Percentiles rank a stretch among this genome's conserved stretches.
These are phyloP conservation scores for Fratercula arctica DNA, from an alignment of 2,797 vertebrate genomes.

Conservation along the genomic window DNA sequence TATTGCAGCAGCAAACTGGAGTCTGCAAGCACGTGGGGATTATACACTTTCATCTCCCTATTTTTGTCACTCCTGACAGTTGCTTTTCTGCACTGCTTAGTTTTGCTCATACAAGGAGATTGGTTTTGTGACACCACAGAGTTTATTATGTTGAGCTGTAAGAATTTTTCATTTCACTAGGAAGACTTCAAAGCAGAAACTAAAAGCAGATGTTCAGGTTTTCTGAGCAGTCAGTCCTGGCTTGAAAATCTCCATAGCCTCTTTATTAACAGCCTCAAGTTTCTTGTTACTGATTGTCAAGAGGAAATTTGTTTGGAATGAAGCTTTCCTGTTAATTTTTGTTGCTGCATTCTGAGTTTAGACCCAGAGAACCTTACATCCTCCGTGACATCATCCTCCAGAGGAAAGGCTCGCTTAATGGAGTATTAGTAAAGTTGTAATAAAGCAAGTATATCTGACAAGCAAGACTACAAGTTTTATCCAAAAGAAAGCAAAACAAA, in stretches of 20 bases:
- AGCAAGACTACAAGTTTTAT: neutral
- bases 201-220: conserved; percentile 65
- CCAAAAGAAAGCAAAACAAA: neutral
- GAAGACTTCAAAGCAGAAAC: conserved; percentile 65
- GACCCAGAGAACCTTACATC: neutral
- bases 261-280: conserved; percentile 4
- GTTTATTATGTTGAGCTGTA: neutral
- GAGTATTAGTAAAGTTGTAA: neutral
- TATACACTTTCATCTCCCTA: neutral
- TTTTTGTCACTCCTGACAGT: neutral
- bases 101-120: neutral
- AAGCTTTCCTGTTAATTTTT: conserved; percentile 60
- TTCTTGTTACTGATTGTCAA: conserved; percentile 48
- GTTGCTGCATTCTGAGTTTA: conserved; percentile 24
- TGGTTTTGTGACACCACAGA: conserved; percentile 23
- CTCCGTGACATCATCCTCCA: neutral
- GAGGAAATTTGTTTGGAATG: conserved; percentile 48
- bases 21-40: neutral
- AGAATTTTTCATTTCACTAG: conserved; percentile 38
- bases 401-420: neutral
- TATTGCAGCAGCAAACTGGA: neutral
- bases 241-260: conserved; percentile 26
- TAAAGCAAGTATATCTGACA: neutral
- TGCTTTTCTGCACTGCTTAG: neutral
- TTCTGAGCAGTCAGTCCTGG: conserved; percentile 3